phyloP scores from a whole-genome alignment of 2,888 invertebrate species.

The Eristalinus aeneus region DNA sequence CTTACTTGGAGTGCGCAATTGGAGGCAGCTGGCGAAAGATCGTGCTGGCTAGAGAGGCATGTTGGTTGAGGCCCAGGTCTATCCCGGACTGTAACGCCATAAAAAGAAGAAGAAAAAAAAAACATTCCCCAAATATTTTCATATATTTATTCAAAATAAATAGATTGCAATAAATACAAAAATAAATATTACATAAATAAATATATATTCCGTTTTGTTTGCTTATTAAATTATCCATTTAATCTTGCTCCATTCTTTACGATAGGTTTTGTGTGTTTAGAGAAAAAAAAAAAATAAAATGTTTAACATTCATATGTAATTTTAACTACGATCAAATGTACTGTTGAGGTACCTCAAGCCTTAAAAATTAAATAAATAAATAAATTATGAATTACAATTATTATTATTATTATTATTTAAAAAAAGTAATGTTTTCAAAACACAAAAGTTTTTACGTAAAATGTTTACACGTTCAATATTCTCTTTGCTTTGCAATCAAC shows the following conservation, averaged over 20 bases:
- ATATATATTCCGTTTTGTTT: constrained; percentile 52
- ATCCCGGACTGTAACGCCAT: too few species aligned
- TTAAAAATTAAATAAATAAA: constrained; percentile 71
- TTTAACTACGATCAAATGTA: constrained; percentile 66
- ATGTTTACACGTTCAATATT: constrained; percentile 63
- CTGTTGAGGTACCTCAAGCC: constrained; percentile 64
- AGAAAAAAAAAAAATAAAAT: constrained; percentile 45
- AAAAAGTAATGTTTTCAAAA: constrained; percentile 57
- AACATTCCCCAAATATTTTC: constrained; percentile 21
- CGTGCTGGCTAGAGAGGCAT: too few species aligned
- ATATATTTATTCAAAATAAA: constrained; percentile 61
- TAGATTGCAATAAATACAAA: constrained; percentile 61
- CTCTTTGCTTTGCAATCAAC: constrained; percentile 69
- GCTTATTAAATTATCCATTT: constrained; percentile 9
- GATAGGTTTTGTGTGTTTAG: constrained; percentile 11
- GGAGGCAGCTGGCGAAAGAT: too few species aligned
- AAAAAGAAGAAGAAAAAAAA: neutral
- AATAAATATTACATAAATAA: constrained; percentile 60
- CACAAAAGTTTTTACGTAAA: constrained; percentile 66
- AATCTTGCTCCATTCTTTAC: neutral
- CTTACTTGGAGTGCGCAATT: too few species aligned
- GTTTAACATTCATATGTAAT: constrained; percentile 68
- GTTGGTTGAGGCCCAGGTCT: too few species aligned
- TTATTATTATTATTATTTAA: constrained; percentile 33
- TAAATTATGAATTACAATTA: constrained; percentile 57